Percentiles rank a stretch among this genome's conserved stretches.
Conservation (phyloP, 2,888 invertebrate species). For the Epinotia demarniana region DNA sequence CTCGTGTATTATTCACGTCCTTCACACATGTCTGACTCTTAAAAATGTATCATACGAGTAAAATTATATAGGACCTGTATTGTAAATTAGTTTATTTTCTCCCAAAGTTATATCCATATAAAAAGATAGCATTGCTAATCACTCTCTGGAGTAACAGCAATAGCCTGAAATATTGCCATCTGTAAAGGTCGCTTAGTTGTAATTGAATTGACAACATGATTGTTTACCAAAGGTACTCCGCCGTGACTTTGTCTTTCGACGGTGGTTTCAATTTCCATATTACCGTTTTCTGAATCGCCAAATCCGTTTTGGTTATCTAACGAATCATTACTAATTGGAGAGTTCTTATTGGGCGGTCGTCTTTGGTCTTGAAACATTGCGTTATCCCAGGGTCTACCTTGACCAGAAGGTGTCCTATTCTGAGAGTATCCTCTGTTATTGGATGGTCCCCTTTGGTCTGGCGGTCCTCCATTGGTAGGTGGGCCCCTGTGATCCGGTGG, state of each 20-base stretch:
- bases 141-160: constrained; percentile 58
- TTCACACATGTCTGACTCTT: not conserved
- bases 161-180: constrained; percentile 39
- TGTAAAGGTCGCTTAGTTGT: constrained; percentile 33
- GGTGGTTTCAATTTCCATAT: not conserved
- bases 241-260: constrained; percentile 18
- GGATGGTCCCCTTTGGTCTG: constrained; percentile 28
- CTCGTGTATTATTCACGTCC: too few relatives aligned
- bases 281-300: constrained; percentile 8
- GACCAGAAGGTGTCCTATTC: constrained; percentile 37
- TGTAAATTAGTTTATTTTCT: not conserved
- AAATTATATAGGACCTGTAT: not conserved
- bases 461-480: constrained; percentile 1
- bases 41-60: not conserved
- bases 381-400: constrained; percentile 28
- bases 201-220: not conserved
- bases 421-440: constrained; percentile 15
- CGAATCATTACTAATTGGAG: not conserved
- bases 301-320: not conserved
- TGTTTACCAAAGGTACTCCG: constrained; percentile 42
- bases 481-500: constrained; percentile 23
- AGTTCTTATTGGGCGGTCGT: constrained; percentile 33
- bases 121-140: constrained; percentile 22
- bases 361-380: constrained; percentile 40
- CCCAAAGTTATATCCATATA: not conserved